phyloP scores from a whole-genome alignment of 2,113 vertebrate genomes.

The Piliocolobus tephrosceles region DNA sequence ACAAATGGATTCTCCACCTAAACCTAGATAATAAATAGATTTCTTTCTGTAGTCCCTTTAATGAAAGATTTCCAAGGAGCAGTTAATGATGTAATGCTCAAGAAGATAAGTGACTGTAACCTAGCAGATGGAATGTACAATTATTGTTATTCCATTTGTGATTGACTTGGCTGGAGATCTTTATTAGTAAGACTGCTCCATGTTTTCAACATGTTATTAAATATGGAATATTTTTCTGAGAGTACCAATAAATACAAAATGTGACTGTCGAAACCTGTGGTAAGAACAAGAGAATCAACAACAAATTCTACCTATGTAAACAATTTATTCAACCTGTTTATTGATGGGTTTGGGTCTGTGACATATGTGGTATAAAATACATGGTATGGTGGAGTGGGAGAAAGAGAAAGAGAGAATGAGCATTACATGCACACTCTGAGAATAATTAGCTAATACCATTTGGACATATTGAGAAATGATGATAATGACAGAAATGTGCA shows the following conservation, averaged over 20 bases:
- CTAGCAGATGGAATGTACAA: slow-evolving; percentile 1
- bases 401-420: neutral
- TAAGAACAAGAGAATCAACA: neutral
- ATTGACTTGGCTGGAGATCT: slow-evolving; percentile 30
- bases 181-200: neutral
- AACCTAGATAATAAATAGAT: neutral
- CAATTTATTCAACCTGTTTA: neutral
- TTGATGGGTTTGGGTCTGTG: neutral
- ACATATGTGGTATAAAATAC: neutral
- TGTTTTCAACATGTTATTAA: neutral
- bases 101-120: slow-evolving; percentile 27
- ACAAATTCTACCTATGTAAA: neutral
- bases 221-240: neutral
- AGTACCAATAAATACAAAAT: neutral
- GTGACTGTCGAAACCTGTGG: neutral
- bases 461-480: neutral
- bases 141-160: slow-evolving; percentile 10
- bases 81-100: slow-evolving; percentile 43
- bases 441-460: neutral
- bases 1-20: slow-evolving; percentile 19
- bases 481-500: neutral
- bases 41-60: neutral
- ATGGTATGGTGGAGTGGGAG: neutral
- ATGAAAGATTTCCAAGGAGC: slow-evolving; percentile 48
- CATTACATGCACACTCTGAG: neutral